These are phyloP conservation scores for Aricia agestis DNA, from an alignment of 1,140 invertebrate species.

Conservation along the genomic window DNA sequence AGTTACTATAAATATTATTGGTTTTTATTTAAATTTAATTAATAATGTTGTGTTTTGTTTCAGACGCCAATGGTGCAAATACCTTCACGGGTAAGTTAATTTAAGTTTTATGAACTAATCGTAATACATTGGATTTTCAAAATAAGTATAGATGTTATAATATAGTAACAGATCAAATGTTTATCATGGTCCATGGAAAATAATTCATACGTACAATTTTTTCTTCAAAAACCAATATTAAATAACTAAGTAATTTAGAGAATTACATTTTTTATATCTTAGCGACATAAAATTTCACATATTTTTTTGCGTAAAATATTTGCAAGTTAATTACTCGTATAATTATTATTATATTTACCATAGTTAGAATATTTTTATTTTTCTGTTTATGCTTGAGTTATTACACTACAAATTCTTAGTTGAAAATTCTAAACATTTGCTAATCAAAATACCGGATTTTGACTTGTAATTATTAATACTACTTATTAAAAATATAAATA, in stretches of 20 bases:
- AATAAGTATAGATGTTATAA: no score
- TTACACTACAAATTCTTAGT: background rate
- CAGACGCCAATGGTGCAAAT: slow-evolving; percentile 74
- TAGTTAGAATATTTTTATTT: background rate
- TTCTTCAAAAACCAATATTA: no score
- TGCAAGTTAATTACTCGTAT: background rate
- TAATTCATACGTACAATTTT: no score
- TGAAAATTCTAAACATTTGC: background rate
- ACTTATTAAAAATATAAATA: background rate
- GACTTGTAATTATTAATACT: background rate
- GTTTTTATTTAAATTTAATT: background rate
- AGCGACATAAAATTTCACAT: no score
- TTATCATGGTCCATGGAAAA: no score
- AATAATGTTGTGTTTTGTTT: slow-evolving; percentile 32
- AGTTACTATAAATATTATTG: background rate
- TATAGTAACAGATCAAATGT: no score
- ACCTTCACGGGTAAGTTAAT: slow-evolving; percentile 57
- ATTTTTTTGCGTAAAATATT: background rate
- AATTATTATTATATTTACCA: background rate
- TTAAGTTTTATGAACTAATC: no score
- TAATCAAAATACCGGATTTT: background rate
- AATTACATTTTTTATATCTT: no score
- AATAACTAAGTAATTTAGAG: no score
- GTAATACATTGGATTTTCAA: no score
- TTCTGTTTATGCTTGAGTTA: background rate